Evolutionary conservation across 2,888 invertebrate species (phyloP), one percentile per base, ranked within the genome.

Genomic region (Macropis europaea): DNA sequence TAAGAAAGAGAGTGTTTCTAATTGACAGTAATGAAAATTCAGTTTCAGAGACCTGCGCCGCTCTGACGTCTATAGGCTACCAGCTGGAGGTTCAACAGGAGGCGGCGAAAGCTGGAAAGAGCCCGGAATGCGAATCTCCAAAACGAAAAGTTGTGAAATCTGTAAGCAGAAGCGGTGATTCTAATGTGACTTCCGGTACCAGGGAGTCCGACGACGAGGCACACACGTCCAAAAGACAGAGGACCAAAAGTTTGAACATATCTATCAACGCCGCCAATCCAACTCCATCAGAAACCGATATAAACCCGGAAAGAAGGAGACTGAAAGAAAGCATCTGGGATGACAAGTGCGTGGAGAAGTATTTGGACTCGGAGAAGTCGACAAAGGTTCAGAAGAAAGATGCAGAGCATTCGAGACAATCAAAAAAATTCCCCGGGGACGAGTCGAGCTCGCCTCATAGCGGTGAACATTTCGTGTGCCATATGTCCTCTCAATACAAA

Each of bases 391-490:
- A 47, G 9, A 71, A 54, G 30, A 56, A 9, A 6, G 34, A 56
- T 19, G 13, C 13, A 2, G 56, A 62, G 34, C 28, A 38, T 28
- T 28, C 11, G 42, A 70, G 17, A 13, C 61, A 36, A 48, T 43
- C 36, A 0, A 62, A 53, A 3, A 56, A 17, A 6, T 38, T 45
- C 5, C 28, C n/a, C 11, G 36, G n/a, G 13, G 34, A 52, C 9
- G 40, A 47, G 34, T 47, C 36, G 0, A 19, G 30, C 17, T 42
- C 36, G 1, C 38, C 53, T 13, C 40, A 57, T 9, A 6, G 7
- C 5, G 72, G 36, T 2, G 64, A 72, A 19, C 52, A 48, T 32
- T 38, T 56, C 40, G 53, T 54, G 73, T 73, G 72, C 63, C 77
- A 71, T 56, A 32, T 9, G 22, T 34, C 52, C 24, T 69, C 66